Evolutionary conservation across 2,113 vertebrate species (phyloP).

Genomic region (Uria lomvia): DNA sequence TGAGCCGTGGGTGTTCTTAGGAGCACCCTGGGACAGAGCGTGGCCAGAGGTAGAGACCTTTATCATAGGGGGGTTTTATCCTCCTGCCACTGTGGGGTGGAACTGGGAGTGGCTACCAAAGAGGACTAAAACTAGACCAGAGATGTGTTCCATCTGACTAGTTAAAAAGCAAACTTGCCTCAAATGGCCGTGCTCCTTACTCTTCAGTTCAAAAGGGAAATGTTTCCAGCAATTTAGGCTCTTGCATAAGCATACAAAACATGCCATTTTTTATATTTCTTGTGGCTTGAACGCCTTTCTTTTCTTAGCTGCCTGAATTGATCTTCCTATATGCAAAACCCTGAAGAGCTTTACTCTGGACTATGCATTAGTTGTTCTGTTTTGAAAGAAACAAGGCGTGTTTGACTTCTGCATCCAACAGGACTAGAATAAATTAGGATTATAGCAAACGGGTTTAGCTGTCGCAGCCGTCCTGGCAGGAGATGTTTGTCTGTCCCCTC

Average conservation of each 20-base stretch:
- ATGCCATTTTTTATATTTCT: neutral
- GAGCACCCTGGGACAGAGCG: neutral
- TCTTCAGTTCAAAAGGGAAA: neutral
- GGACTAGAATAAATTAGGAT: neutral
- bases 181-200: neutral
- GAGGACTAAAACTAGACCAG: neutral
- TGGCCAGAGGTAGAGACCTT: neutral
- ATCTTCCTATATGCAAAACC: neutral
- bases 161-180: neutral
- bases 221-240: neutral
- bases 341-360: neutral
- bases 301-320: neutral
- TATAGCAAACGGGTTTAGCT: neutral
- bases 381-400: neutral
- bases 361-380: neutral
- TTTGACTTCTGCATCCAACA: neutral
- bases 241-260: neutral
- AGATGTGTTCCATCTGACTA: neutral
- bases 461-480: neutral
- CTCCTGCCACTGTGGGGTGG: neutral
- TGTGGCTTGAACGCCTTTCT: neutral
- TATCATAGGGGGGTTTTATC: fast-evolving
- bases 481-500: neutral
- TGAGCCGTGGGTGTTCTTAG: neutral
- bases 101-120: neutral